These are phyloP conservation scores for Lutjanus erythropterus DNA, from an alignment of 2,113 vertebrate species.

Conservation along the genomic window DNA sequence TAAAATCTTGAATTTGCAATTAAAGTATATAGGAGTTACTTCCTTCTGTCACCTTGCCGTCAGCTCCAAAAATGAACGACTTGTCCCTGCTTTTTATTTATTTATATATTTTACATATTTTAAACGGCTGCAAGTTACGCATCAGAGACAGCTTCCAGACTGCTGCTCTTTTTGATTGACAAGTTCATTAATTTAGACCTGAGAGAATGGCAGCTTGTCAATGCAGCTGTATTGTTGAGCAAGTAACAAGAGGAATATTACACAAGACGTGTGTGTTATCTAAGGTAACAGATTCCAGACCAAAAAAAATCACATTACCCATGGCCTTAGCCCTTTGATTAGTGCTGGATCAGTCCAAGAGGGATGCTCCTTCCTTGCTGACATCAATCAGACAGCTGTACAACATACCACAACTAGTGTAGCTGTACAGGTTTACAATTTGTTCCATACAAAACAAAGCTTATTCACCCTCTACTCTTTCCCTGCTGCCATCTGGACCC, in stretches of 20 bases:
- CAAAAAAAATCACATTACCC: conserved; percentile 1
- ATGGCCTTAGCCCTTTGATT: neutral
- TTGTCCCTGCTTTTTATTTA: neutral
- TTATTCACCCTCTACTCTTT: conserved; percentile 21
- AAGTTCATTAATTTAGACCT: conserved; percentile 27
- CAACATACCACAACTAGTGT: neutral
- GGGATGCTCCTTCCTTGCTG: neutral
- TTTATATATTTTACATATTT: neutral
- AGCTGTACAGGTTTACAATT: conserved; percentile 9
- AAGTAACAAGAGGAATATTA: neutral
- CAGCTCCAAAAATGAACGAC: neutral
- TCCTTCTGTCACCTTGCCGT: neutral
- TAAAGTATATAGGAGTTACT: neutral
- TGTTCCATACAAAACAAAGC: conserved; percentile 4
- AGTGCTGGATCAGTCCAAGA: neutral
- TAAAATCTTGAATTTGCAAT: neutral
- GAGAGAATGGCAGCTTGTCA: conserved; percentile 5
- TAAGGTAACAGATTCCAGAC: neutral
- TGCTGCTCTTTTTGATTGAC: conserved; percentile 25
- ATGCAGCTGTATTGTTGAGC: conserved; percentile 2
- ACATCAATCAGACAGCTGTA: conserved; percentile 8
- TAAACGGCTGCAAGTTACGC: neutral
- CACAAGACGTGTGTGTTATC: neutral
- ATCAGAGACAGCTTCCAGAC: neutral
- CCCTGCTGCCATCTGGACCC: conserved; percentile 25